phyloP scores from a whole-genome alignment of 2,797 vertebrate genomes.

The Xyrichtys novacula region DNA sequence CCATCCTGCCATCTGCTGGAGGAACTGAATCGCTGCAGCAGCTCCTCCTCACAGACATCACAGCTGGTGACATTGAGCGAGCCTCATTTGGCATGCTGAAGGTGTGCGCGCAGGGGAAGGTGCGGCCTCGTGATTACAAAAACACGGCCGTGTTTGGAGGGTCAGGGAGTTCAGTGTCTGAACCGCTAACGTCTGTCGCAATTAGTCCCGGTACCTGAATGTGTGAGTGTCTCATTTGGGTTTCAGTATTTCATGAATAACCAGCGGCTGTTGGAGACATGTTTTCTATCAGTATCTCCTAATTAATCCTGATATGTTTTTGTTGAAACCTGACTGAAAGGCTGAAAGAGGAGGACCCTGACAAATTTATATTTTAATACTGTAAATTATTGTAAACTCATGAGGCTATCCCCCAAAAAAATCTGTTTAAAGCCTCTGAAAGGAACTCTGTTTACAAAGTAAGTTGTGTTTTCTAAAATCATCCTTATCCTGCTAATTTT shows the following conservation, averaged over 20 bases:
- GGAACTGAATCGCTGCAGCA: background rate
- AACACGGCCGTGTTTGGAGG: slow-evolving; percentile 40
- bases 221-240: background rate
- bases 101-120: slow-evolving; percentile 6
- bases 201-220: slow-evolving; percentile 50
- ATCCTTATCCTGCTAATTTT: too few species aligned
- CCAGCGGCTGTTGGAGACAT: slow-evolving; percentile 34
- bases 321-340: too few species aligned
- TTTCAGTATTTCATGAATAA: slow-evolving; percentile 51
- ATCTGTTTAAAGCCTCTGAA: too few species aligned
- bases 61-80: slow-evolving; percentile 10
- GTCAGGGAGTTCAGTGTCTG: slow-evolving; percentile 39
- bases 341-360: too few species aligned
- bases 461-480: too few species aligned
- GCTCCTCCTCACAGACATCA: background rate
- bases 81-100: slow-evolving; percentile 41
- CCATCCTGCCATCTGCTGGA: slow-evolving; percentile 70
- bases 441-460: too few species aligned
- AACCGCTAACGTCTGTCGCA: slow-evolving; percentile 29
- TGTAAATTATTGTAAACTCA: too few species aligned
- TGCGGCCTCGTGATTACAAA: slow-evolving; percentile 47
- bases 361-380: too few species aligned
- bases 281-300: too few species aligned
- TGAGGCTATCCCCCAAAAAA: too few species aligned
- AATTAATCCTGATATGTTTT: too few species aligned